A percentile compares a stretch with the other conserved stretches of the same genome.
These are phyloP conservation scores for Magallana gigas DNA, from an alignment of 1,140 invertebrate genomes.

Conservation along the genomic window DNA sequence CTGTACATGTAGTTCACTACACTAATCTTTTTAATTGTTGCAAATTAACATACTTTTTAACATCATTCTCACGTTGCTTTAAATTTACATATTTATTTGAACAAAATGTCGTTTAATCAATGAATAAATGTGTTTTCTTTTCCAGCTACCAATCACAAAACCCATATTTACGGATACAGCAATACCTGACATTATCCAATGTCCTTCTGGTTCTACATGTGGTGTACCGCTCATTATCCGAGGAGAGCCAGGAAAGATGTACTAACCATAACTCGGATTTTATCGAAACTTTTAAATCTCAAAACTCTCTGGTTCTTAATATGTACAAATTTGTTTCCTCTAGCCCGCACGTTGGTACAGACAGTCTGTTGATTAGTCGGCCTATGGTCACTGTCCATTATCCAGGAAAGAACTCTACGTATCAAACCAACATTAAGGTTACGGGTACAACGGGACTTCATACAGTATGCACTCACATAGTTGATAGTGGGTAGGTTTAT, in stretches of 20 bases:
- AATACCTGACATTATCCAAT: neutral
- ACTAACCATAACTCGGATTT: neutral
- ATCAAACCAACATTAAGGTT: neutral
- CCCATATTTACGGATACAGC: neutral
- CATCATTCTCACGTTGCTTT: too few species aligned
- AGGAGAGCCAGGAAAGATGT: neutral
- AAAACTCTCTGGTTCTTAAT: neutral
- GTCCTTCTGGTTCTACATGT: neutral
- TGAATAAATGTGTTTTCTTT: neutral
- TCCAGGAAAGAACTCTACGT: conserved; percentile 6
- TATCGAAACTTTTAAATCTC: neutral
- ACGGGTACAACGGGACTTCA: neutral
- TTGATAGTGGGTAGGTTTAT: neutral
- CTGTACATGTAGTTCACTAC: too few species aligned
- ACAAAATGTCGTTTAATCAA: too few species aligned
- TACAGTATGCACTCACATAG: neutral
- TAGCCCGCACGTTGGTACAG: neutral
- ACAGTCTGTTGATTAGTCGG: neutral
- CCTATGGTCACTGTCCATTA: neutral
- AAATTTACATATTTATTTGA: too few species aligned
- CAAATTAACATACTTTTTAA: too few species aligned
- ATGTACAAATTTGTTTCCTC: neutral
- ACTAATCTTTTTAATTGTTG: too few species aligned
- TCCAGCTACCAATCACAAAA: neutral
- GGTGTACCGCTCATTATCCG: neutral